These are phyloP conservation scores for Tetrax tetrax DNA, from an alignment of 2,113 vertebrate species.

Conservation along the genomic window DNA sequence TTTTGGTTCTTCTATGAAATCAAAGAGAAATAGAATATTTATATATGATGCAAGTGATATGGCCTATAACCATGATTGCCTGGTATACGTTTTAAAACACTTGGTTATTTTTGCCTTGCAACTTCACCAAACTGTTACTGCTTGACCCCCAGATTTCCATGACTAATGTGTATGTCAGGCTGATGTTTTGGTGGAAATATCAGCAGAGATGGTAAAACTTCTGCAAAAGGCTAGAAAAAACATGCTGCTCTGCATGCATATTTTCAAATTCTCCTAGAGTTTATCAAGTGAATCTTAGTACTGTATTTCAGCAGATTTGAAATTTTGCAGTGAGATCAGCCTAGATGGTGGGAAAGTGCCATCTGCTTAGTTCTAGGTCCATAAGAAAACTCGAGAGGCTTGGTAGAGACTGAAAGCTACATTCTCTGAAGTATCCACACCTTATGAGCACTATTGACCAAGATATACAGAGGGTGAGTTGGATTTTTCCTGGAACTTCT, in stretches of 20 bases:
- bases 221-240: neutral
- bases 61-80: neutral
- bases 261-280: neutral
- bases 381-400: neutral
- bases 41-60: neutral
- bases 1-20: neutral
- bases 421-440: neutral
- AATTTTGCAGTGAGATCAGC: neutral
- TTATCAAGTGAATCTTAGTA: neutral
- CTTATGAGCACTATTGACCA: neutral
- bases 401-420: neutral
- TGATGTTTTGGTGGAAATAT: neutral
- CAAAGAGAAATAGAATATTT: neutral
- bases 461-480: neutral
- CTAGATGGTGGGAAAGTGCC: fast-evolving
- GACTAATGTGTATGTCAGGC: neutral
- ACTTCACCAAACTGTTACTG: neutral
- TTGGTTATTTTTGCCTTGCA: neutral
- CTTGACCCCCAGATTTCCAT: neutral
- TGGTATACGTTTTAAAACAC: neutral
- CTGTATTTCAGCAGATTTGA: neutral
- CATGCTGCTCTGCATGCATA: neutral
- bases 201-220: neutral
- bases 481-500: neutral
- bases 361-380: neutral